phyloP scores from a whole-genome alignment of 2,113 vertebrate genomes.

The Trachemys scripta region DNA sequence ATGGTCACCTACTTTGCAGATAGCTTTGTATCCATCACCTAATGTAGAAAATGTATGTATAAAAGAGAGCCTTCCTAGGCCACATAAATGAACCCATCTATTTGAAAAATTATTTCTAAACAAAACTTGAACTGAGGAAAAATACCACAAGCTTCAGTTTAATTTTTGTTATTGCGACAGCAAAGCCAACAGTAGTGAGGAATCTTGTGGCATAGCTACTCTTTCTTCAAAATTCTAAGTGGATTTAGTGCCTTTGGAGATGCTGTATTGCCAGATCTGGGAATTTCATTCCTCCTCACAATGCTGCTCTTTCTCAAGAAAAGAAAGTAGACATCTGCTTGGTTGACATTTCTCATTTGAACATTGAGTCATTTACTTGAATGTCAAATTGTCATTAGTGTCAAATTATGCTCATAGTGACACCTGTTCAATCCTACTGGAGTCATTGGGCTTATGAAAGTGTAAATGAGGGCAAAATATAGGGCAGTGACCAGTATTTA shows the following conservation, averaged over 20 bases:
- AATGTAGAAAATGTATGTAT: not conserved
- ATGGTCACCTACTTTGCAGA: not conserved
- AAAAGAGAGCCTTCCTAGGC: not conserved
- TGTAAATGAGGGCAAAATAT: no score
- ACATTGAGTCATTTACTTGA: not conserved
- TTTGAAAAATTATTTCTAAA: not conserved
- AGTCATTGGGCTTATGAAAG: no score
- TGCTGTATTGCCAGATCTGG: not conserved
- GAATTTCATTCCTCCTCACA: not conserved
- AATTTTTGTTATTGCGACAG: not conserved
- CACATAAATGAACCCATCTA: not conserved
- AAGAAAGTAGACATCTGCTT: not conserved
- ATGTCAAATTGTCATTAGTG: not conserved
- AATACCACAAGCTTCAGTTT: rapidly evolving
- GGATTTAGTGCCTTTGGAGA: not conserved
- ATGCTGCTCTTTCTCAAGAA: rapidly evolving
- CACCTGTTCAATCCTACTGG: not conserved
- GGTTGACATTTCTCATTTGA: not conserved
- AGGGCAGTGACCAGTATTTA: not conserved
- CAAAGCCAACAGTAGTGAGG: not conserved
- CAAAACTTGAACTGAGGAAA: not conserved
- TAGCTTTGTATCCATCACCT: not conserved
- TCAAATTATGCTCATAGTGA: not conserved
- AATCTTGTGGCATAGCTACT: not conserved
- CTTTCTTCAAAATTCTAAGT: not conserved